Evolutionary conservation across 2,888 invertebrate species (phyloP).

Genomic region (Nemapogon koenigi): DNA sequence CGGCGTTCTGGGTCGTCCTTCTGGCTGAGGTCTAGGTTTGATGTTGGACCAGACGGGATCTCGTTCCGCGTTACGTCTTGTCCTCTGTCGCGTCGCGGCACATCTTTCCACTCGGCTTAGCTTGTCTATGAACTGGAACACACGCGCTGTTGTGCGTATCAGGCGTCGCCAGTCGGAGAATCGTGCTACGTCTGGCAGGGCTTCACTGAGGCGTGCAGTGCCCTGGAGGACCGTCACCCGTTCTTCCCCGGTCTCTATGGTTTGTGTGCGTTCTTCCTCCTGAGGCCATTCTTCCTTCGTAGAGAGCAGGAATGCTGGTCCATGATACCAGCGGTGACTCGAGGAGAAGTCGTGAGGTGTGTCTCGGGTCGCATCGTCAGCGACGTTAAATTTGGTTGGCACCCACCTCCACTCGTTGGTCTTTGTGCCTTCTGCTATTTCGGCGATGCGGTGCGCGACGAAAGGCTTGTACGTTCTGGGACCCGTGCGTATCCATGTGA

Average conservation of each 20-base stretch:
- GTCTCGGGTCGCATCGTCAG: constrained; percentile 13
- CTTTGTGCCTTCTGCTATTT: constrained; percentile 12
- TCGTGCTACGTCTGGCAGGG: background rate
- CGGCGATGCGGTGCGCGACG: constrained; percentile 9
- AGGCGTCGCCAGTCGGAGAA: constrained; percentile 6
- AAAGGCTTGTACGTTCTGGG: background rate
- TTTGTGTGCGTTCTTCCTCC: background rate
- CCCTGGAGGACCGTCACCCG: background rate
- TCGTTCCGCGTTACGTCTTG: no score
- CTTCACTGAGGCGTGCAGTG: background rate
- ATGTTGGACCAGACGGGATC: no score
- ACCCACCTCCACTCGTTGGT: constrained; percentile 12
- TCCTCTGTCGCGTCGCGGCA: no score
- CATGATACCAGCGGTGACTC: background rate
- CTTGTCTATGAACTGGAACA: constrained; percentile 3
- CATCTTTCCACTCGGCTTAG: no score
- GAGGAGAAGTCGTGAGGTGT: constrained; percentile 6
- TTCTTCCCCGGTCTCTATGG: background rate
- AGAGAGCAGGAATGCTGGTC: background rate
- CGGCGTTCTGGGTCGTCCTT: no score
- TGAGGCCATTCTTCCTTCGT: background rate
- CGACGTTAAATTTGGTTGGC: constrained; percentile 9
- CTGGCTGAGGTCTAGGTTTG: no score
- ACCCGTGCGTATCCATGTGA: background rate
- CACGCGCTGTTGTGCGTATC: constrained; percentile 3